Percentiles rank a stretch among this genome's conserved stretches.
Conservation (phyloP, 2,113 vertebrate species). For the Microcebus tavaratra region DNA sequence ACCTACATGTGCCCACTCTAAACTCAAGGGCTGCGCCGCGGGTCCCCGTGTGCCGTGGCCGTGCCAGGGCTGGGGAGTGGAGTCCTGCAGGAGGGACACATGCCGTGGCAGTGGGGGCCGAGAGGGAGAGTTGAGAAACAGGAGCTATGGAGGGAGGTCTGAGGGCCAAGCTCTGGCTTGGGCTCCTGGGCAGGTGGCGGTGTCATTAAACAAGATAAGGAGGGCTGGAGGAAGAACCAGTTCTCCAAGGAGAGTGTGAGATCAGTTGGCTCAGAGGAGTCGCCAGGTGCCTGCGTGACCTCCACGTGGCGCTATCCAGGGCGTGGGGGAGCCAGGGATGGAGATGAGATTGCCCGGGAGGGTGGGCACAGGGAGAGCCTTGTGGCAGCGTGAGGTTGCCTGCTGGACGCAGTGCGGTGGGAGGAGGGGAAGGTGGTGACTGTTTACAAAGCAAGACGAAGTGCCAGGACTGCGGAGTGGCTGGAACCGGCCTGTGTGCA, state of each 20-base stretch:
- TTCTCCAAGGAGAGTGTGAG: background rate
- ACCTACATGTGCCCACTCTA: background rate
- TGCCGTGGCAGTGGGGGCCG: too few species aligned
- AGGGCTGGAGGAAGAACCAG: background rate
- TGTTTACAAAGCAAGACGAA: background rate
- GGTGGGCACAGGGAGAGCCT: too few species aligned
- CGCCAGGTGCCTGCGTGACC: too few species aligned
- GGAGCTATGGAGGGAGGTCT: background rate
- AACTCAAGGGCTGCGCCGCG: background rate
- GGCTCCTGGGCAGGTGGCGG: background rate
- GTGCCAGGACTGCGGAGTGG: background rate
- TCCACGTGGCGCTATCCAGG: background rate
- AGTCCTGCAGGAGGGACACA: too few species aligned
- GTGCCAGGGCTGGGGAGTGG: background rate
- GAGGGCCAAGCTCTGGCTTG: too few species aligned
- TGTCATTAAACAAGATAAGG: background rate
- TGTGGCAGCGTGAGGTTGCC: background rate
- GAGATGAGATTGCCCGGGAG: background rate
- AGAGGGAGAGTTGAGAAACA: background rate
- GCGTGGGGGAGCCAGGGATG: background rate
- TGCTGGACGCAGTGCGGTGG: background rate
- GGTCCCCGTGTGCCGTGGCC: rapidly evolving
- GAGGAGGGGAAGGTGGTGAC: background rate
- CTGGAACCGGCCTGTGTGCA: background rate
- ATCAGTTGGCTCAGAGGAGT: background rate